These are phyloP conservation scores for Crotalus horridus DNA, from an alignment of 2,113 vertebrate genomes.

Conservation along the genomic window DNA sequence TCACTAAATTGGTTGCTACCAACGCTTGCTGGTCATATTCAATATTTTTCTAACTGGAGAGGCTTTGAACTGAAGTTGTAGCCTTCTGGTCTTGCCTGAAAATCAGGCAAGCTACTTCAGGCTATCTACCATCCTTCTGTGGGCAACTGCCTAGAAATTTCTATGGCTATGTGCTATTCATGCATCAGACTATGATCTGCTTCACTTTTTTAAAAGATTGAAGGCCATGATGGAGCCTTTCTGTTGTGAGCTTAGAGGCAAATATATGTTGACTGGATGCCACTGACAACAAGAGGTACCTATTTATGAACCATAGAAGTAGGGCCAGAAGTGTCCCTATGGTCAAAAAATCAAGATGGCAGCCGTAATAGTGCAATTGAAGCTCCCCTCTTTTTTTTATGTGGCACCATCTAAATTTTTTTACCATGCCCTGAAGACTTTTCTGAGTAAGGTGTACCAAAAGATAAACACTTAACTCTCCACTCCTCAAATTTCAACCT, in stretches of 20 bases:
- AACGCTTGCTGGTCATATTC: not conserved
- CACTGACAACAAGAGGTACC: not conserved
- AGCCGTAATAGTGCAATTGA: not conserved
- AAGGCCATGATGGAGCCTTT: not conserved
- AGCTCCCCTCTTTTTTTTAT: not conserved
- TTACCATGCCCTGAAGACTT: not conserved
- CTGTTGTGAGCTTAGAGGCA: not conserved
- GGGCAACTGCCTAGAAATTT: not conserved
- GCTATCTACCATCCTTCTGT: not conserved
- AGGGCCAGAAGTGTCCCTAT: not conserved
- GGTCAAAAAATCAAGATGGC: not conserved
- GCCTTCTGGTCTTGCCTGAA: not conserved
- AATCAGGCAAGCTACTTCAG: not conserved
- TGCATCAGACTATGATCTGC: not conserved
- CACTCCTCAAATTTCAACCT: not conserved
- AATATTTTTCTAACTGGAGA: not conserved
- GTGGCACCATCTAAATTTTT: not conserved
- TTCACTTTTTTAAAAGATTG: not conserved
- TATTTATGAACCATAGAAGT: not conserved
- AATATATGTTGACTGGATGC: not conserved
- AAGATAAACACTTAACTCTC: not conserved
- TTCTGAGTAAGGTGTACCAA: not conserved
- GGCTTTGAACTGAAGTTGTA: not conserved
- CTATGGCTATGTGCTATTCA: not conserved
- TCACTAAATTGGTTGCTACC: not conserved